Evolutionary conservation across 2,113 vertebrate species (phyloP), one percentile per base, ranked within the genome.

Genomic region (Mesoclemmys tuberculata): DNA sequence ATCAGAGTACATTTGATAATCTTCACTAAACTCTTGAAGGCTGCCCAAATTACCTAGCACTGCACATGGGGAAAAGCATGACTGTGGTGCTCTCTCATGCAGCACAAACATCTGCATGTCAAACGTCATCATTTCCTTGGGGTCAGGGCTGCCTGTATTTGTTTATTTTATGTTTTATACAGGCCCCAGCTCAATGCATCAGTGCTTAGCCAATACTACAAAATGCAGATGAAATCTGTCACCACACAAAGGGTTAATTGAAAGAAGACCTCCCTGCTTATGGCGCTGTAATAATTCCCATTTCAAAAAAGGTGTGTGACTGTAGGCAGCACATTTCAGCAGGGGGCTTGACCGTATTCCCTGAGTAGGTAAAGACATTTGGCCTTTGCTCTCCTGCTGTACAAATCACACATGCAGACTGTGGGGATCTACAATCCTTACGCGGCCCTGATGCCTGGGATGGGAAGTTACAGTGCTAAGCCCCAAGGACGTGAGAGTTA

Each of bases 351-450:
- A 92, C 61, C 24, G 10, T 41, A 80, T 27, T 38, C 68, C 85
- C 74, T 93, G 56, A 88, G 38, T 80, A 27, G 22, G 26, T 24
- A 10, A 87, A 61, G 46, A 61, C 16, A 8, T 95, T 89, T 87
- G 89, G 35, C 91, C 77, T 95, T 82, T 54, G 71, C 48, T 58
- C 90, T 93, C 87, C 90, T 71, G 46, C n/a, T 78, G 44, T 84
- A 89, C 82, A 31, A 22, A 24, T 14, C 49, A 51, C 49, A 21
- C n/a, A 46, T 27, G 26, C 26, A 44, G n/a, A n/a, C n/a, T n/a
- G n/a, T n/a, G n/a, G n/a, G n/a, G n/a, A n/a, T n/a, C n/a, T n/a
- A n/a, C n/a, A n/a, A n/a, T n/a, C n/a, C n/a, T n/a, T n/a, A n/a
- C n/a, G n/a, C n/a, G n/a, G n/a, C n/a, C n/a, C n/a, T n/a, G n/a